These are phyloP conservation scores for Diglossa cyanea DNA, from an alignment of 2,797 vertebrate species.

Conservation along the genomic window DNA sequence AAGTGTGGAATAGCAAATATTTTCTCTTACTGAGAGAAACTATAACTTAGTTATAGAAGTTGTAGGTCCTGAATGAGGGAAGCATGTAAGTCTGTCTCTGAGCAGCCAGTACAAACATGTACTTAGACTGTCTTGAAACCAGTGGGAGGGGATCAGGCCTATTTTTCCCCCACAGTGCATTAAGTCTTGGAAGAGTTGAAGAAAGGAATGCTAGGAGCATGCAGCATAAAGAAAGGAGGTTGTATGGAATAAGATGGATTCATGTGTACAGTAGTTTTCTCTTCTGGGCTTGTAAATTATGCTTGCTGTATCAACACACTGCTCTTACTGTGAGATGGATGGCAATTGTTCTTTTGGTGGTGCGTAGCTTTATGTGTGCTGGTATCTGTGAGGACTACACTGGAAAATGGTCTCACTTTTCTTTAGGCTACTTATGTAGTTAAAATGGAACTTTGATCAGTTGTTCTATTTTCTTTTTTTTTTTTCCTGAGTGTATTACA, in stretches of 20 bases:
- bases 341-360: neutral
- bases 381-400: neutral
- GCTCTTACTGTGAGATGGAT: neutral
- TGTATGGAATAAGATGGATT: neutral
- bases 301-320: neutral
- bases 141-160: neutral
- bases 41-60: neutral
- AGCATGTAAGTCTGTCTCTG: neutral
- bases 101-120: neutral
- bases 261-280: neutral
- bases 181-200: neutral
- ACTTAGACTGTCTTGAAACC: neutral
- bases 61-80: neutral
- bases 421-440: neutral
- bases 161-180: neutral
- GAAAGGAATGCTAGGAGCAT: neutral
- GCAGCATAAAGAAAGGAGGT: neutral
- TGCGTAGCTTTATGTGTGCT: neutral
- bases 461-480: neutral
- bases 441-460: neutral
- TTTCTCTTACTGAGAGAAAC: neutral
- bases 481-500: neutral
- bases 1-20: neutral
- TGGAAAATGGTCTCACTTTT: neutral
- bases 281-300: neutral